Conservation (phyloP, 2,113 vertebrate genomes). For the Oplegnathus fasciatus region DNA sequence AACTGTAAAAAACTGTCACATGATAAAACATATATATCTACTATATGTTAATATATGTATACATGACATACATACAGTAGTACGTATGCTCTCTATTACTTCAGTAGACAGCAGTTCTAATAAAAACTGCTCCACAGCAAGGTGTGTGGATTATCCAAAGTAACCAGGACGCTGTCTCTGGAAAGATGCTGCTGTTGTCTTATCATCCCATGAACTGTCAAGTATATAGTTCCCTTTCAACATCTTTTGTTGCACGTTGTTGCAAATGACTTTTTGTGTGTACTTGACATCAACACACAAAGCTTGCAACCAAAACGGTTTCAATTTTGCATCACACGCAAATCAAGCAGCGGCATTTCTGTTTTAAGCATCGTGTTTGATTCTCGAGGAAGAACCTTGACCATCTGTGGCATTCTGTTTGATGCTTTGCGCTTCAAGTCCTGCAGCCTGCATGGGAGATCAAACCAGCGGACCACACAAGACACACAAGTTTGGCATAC, state of each 20-base stretch:
- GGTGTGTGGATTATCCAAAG: neutral
- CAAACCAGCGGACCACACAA: slow-evolving; percentile 55
- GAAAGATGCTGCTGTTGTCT: neutral
- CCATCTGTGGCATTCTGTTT: slow-evolving; percentile 65
- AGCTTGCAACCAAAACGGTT: slow-evolving; percentile 22
- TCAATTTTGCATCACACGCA: slow-evolving; percentile 20
- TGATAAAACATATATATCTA: too few species aligned
- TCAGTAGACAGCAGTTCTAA: too few species aligned
- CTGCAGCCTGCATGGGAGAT: slow-evolving; percentile 64
- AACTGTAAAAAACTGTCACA: too few species aligned
- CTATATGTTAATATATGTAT: too few species aligned
- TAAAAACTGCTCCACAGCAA: too few species aligned
- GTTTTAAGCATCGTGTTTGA: slow-evolving; percentile 24
- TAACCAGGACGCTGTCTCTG: neutral
- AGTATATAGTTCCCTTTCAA: neutral
- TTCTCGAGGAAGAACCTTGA: slow-evolving; percentile 41
- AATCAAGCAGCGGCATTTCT: slow-evolving; percentile 21
- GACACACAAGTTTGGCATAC: neutral
- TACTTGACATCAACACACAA: neutral
- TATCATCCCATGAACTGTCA: neutral
- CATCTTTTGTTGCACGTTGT: slow-evolving; percentile 1
- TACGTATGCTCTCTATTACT: too few species aligned
- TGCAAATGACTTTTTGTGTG: slow-evolving; percentile 6
- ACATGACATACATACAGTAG: too few species aligned
- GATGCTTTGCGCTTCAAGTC: slow-evolving; percentile 55